phyloP scores from a whole-genome alignment of 2,888 invertebrate genomes.

The Molanna angustata region DNA sequence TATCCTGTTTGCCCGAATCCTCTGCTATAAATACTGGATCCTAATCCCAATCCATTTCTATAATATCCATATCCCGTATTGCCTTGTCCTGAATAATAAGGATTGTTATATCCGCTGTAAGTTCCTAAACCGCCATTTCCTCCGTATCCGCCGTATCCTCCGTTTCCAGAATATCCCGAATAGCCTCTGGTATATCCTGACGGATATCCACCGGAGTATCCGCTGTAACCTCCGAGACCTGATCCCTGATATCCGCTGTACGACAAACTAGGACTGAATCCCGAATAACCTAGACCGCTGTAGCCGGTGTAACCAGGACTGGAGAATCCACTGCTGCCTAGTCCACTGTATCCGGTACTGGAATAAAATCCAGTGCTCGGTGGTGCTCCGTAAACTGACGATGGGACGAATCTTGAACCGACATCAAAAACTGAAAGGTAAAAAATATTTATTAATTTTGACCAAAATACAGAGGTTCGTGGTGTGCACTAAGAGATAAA shows the following conservation, averaged over 20 bases:
- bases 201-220: conserved; percentile 11
- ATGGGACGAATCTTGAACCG: conserved; percentile 42
- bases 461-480: background rate
- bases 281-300: conserved; percentile 3
- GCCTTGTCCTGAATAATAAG: conserved; percentile 52
- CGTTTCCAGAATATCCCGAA: conserved; percentile 37
- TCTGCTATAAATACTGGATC: conserved; percentile 23
- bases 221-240: conserved; percentile 10
- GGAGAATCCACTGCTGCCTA: conserved; percentile 14
- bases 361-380: conserved; percentile 19
- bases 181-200: conserved; percentile 15
- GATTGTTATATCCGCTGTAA: conserved; percentile 58
- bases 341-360: conserved; percentile 12
- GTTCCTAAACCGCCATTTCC: conserved; percentile 60
- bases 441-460: background rate
- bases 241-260: conserved; percentile 32
- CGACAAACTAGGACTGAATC: conserved; percentile 36
- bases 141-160: conserved; percentile 58
- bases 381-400: conserved; percentile 35
- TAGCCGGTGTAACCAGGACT: conserved; percentile 13
- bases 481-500: too few species aligned
- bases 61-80: conserved; percentile 62
- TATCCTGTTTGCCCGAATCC: conserved; percentile 44
- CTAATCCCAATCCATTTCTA: conserved; percentile 42
- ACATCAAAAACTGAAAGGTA: conserved; percentile 42